A percentile compares a stretch with the other conserved stretches of the same genome.
phyloP scores from a whole-genome alignment of 2,113 vertebrate species.

The Eclectus roratus region DNA sequence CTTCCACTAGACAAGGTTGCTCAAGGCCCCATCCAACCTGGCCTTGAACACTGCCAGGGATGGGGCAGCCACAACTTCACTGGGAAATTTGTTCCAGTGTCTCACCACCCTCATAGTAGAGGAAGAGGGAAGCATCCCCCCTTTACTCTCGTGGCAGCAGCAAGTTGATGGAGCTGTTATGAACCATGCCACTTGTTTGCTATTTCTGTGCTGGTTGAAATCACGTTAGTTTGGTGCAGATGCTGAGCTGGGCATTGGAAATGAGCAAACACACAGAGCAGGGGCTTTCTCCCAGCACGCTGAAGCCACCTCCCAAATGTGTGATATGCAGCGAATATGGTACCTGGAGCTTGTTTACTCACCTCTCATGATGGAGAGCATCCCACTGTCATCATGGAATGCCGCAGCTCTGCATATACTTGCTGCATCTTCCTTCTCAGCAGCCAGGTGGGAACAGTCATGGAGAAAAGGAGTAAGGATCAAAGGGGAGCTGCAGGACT shows the following conservation, averaged over 20 bases:
- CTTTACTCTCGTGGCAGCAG: not conserved
- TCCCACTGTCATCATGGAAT: not conserved
- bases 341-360: not conserved
- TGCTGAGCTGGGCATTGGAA: not conserved
- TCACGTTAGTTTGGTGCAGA: not conserved
- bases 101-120: not conserved
- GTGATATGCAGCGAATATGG: not conserved
- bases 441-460: not conserved
- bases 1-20: not conserved
- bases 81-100: not conserved
- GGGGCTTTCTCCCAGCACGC: not conserved
- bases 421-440: accelerated
- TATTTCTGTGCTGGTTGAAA: not conserved
- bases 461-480: not conserved
- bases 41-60: not conserved
- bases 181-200: not conserved
- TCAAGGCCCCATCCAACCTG: not conserved
- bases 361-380: not conserved
- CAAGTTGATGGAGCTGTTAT: not conserved
- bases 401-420: accelerated
- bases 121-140: not conserved
- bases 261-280: not conserved
- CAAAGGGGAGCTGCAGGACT: not conserved
- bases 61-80: not conserved
- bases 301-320: not conserved